phyloP scores from a whole-genome alignment of 2,888 invertebrate species.

The Andrena praecox region DNA sequence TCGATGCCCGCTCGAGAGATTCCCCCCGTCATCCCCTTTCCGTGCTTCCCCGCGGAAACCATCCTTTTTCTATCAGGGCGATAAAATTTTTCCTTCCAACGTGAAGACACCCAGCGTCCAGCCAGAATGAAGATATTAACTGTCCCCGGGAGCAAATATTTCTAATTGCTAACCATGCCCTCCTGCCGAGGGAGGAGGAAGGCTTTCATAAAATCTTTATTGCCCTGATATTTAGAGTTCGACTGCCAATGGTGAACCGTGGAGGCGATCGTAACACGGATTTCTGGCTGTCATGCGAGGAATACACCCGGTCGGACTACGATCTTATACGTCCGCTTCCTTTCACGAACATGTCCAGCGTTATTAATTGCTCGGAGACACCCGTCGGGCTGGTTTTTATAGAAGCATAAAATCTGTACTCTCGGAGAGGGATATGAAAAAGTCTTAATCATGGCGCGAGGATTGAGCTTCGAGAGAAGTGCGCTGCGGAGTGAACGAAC shows the following conservation, averaged over 20 bases:
- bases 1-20: conserved; percentile 62
- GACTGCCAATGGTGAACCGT: conserved; percentile 57
- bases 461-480: too few species aligned
- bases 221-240: conserved; percentile 69
- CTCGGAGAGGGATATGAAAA: background rate
- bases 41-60: background rate
- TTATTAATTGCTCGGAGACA: conserved; percentile 50
- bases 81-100: conserved; percentile 70
- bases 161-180: conserved; percentile 76
- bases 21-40: background rate
- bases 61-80: conserved; percentile 31
- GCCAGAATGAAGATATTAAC: conserved; percentile 80
- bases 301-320: conserved; percentile 25
- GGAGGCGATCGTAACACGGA: conserved; percentile 62
- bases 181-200: conserved; percentile 18
- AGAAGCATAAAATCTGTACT: conserved; percentile 33
- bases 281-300: conserved; percentile 36
- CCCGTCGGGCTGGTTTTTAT: conserved; percentile 43
- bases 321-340: conserved; percentile 21
- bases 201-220: conserved; percentile 81
- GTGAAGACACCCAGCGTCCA: conserved; percentile 43
- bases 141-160: conserved; percentile 75
- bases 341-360: conserved; percentile 22
- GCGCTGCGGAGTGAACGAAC: background rate
- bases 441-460: background rate